Conservation (phyloP, 2,888 invertebrate species). For the Orchesellides sinensis region DNA sequence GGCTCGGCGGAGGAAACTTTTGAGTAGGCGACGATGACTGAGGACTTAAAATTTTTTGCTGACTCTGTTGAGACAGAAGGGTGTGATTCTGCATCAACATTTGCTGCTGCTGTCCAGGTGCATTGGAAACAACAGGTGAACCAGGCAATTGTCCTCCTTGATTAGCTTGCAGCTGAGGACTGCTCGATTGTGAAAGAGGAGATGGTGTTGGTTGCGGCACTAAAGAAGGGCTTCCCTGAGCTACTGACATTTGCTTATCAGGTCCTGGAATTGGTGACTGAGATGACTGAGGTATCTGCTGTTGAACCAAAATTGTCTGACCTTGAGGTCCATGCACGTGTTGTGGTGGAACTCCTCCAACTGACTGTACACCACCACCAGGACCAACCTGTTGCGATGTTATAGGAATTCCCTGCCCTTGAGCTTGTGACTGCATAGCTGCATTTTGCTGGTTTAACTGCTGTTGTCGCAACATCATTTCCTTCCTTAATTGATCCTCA, state of each 20-base stretch:
- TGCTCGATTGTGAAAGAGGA: slow-evolving; percentile 31
- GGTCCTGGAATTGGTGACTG: slow-evolving; percentile 29
- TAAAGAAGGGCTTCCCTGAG: slow-evolving; percentile 36
- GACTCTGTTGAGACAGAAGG: slow-evolving; percentile 23
- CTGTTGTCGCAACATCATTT: slow-evolving; percentile 73
- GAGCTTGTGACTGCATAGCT: slow-evolving; percentile 20
- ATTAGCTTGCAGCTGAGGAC: slow-evolving; percentile 30
- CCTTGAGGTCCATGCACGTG: slow-evolving; percentile 24
- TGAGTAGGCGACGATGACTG: slow-evolving; percentile 53
- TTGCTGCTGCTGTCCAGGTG: slow-evolving; percentile 36
- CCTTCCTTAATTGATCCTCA: slow-evolving; percentile 71
- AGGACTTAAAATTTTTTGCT: slow-evolving; percentile 61
- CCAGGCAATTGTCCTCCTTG: slow-evolving; percentile 44
- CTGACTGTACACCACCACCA: slow-evolving; percentile 10
- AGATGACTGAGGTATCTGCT: slow-evolving; percentile 21
- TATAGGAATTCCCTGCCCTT: background rate
- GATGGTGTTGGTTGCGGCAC: slow-evolving; percentile 30
- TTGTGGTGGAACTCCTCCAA: background rate
- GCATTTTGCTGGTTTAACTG: slow-evolving; percentile 66
- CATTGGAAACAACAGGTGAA: slow-evolving; percentile 24
- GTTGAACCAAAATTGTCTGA: slow-evolving; percentile 51
- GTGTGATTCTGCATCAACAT: slow-evolving; percentile 31
- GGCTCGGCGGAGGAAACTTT: slow-evolving; percentile 66
- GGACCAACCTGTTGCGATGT: slow-evolving; percentile 34
- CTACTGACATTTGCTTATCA: slow-evolving; percentile 20